phyloP scores from a whole-genome alignment of 2,888 invertebrate species.

The Polyommatus iphigenia region DNA sequence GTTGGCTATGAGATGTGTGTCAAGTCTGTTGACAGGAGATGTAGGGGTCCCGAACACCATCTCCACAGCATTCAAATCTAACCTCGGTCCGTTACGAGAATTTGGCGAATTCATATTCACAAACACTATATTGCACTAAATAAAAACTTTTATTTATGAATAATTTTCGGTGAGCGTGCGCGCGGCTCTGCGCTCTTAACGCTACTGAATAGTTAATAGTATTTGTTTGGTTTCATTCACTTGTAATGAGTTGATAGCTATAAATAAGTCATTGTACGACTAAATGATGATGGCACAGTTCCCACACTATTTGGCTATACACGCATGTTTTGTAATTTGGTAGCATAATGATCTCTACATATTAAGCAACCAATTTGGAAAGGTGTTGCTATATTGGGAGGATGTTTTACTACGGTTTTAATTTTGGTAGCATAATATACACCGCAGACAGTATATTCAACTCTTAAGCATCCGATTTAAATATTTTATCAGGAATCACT shows the following conservation, averaged over 20 bases:
- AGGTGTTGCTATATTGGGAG: background rate
- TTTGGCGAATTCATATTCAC: slow-evolving; percentile 36
- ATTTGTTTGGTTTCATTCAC: slow-evolving; percentile 20
- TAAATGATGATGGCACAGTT: background rate
- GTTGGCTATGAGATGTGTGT: slow-evolving; percentile 48
- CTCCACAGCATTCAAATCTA: slow-evolving; percentile 56
- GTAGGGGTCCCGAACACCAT: slow-evolving; percentile 60
- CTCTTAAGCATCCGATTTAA: background rate
- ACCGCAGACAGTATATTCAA: background rate
- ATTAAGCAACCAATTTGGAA: background rate
- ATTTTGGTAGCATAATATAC: background rate
- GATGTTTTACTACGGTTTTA: background rate
- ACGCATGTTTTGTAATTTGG: background rate
- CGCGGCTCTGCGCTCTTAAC: background rate
- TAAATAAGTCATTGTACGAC: background rate
- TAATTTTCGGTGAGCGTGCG: background rate
- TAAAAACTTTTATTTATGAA: slow-evolving; percentile 25
- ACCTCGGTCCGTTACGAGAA: slow-evolving; percentile 45
- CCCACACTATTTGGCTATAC: background rate
- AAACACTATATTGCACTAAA: slow-evolving; percentile 30
- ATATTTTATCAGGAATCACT: background rate
- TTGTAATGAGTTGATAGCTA: background rate
- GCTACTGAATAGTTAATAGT: background rate
- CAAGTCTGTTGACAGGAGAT: slow-evolving; percentile 44
- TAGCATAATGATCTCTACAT: background rate